Evolutionary conservation across 2,797 vertebrate genomes (phyloP), one percentile per base, ranked within the genome.

Genomic region (Champsocephalus gunnari): DNA sequence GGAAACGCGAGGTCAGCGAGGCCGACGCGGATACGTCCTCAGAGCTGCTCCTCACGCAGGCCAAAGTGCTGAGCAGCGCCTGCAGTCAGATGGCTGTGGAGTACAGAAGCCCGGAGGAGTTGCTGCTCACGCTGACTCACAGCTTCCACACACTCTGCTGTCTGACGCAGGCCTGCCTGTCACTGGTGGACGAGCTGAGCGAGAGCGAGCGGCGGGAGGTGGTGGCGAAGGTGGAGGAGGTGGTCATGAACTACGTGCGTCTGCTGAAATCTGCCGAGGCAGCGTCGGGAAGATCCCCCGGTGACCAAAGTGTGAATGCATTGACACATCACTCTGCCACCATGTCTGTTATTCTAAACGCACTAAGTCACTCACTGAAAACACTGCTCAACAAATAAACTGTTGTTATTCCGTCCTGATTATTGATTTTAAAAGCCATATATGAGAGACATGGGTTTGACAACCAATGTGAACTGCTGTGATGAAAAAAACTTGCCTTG

Each of bases 361-460:
- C 96, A 96, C 96, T 97, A 94, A 97, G 95, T 92, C 94, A 94
- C 95, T 97, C 96, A 95, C 96, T 97, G 94, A 95, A 96, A 94
- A 96, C 93, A 95, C 95, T 96, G 96, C 95, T 96, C 91, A 93
- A 96, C 91, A 95, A 96, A 93, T 96, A 93, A 97, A 93, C 90
- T 93, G 90, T 85, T 88, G 90, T 94, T 93, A 82, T 95, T 95
- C 95, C 90, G 84, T 96, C 95, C 95, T 95, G 94, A 94, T 94
- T 87, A 89, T 95, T 96, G 96, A 96, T 96, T 97, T 97, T 93
- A 96, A 98, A 28, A 99, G 98, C 98, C 98, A 99, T 99, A 98
- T 95, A 95, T 96, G 66, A 89, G 93, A 90, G 94, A 92, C 92
- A 93, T 94, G 93, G 88, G 91, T 92, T 84, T 81, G 81, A 86